Conservation (phyloP, 2,113 vertebrate genomes). For the Halichoeres trimaculatus region DNA sequence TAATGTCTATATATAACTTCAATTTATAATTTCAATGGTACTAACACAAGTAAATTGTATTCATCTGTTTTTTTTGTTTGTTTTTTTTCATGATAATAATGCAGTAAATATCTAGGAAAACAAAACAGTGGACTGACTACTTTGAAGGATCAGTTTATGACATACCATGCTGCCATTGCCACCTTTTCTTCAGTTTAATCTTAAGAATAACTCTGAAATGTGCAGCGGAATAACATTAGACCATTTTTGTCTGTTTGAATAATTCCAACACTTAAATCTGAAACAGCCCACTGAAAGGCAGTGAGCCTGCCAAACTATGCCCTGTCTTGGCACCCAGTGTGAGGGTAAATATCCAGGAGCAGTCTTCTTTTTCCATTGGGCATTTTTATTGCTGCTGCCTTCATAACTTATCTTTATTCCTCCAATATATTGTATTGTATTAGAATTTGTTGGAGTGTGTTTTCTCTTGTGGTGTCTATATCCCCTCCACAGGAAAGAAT, state of each 20-base stretch:
- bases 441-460: not conserved
- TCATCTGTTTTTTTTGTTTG: too few relatives aligned
- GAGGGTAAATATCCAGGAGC: too few relatives aligned
- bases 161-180: too few relatives aligned
- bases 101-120: too few relatives aligned
- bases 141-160: too few relatives aligned
- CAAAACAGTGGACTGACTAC: too few relatives aligned
- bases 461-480: not conserved
- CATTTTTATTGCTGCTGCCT: slow-evolving; percentile 27
- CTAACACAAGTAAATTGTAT: too few relatives aligned
- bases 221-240: not conserved
- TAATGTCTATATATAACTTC: too few relatives aligned
- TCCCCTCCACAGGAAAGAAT: not conserved
- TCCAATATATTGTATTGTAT: not conserved
- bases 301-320: not conserved
- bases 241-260: not conserved
- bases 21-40: too few relatives aligned
- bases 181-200: not conserved
- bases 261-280: not conserved
- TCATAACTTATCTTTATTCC: not conserved
- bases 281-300: not conserved
- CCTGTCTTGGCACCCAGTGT: not conserved
- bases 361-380: slow-evolving; percentile 6
- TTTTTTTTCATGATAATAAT: too few relatives aligned
- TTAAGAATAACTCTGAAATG: not conserved